Percentiles rank a stretch among this genome's conserved stretches.
These are phyloP conservation scores for Cathartes aura DNA, from an alignment of 2,113 vertebrate species.

Conservation along the genomic window DNA sequence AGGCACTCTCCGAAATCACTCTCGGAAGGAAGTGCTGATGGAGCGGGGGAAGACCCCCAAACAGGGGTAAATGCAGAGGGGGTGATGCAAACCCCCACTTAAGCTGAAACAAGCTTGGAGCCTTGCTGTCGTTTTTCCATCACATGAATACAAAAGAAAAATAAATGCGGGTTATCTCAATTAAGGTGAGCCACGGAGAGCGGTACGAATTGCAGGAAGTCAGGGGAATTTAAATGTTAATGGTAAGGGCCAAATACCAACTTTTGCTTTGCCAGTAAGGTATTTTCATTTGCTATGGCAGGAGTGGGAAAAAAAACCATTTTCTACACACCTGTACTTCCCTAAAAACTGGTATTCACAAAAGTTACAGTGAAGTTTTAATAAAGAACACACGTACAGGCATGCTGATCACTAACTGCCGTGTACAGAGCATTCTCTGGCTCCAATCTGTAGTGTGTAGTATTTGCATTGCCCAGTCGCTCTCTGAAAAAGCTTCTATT, in stretches of 20 bases:
- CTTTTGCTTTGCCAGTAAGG: background rate
- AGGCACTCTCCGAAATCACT: background rate
- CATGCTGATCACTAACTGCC: background rate
- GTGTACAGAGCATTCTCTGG: accelerated
- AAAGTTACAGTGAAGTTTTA: background rate
- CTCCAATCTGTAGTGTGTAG: background rate
- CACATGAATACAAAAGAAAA: background rate
- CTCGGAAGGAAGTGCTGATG: accelerated
- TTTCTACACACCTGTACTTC: accelerated
- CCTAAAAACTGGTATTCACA: background rate
- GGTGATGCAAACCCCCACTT: background rate
- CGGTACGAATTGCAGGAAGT: accelerated
- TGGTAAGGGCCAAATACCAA: background rate
- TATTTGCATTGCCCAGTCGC: accelerated
- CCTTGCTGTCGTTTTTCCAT: background rate
- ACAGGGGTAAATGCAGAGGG: background rate
- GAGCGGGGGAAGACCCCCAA: background rate
- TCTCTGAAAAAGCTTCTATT: background rate
- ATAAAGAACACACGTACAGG: background rate
- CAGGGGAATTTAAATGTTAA: background rate
- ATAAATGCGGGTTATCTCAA: accelerated
- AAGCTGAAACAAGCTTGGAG: background rate
- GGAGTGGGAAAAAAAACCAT: background rate
- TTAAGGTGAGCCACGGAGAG: background rate
- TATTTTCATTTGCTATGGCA: background rate